These are phyloP conservation scores for Pseudachorutes palmiensis DNA, from an alignment of 1,140 invertebrate genomes.

Conservation along the genomic window DNA sequence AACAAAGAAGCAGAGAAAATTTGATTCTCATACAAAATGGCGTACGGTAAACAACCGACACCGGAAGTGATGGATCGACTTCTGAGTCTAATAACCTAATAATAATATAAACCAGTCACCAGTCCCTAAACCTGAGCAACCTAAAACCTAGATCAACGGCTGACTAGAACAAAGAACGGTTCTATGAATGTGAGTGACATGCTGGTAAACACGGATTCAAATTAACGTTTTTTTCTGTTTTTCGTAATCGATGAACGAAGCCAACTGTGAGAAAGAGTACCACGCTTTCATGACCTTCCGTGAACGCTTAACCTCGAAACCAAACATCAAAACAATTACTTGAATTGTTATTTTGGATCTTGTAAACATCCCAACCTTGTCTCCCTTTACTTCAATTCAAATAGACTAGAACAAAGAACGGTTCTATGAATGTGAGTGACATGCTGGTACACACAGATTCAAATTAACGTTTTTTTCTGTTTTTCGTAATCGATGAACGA, in stretches of 20 bases:
- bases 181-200: background rate
- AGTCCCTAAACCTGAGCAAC: background rate
- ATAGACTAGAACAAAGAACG: too few relatives aligned
- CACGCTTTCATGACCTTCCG: too few relatives aligned
- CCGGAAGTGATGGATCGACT: background rate
- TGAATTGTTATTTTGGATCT: too few relatives aligned
- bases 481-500: background rate
- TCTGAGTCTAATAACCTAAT: background rate
- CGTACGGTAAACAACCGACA: conserved; percentile 1
- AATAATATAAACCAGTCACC: too few relatives aligned
- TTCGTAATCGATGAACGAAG: conserved; percentile 5
- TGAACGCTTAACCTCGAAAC: too few relatives aligned
- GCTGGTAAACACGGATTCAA: background rate
- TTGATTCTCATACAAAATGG: conserved; percentile 12
- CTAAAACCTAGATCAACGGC: background rate
- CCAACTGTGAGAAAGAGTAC: too few relatives aligned
- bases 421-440: too few relatives aligned
- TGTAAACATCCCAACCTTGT: too few relatives aligned
- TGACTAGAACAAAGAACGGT: background rate
- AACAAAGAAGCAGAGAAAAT: conserved; percentile 5
- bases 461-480: background rate
- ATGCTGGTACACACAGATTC: too few relatives aligned
- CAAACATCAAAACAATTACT: too few relatives aligned
- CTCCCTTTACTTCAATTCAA: too few relatives aligned
- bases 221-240: background rate